Percentiles rank a stretch among this genome's conserved stretches.
Evolutionary conservation across 2,113 vertebrate genomes (phyloP).

Genomic region (Urocolius indicus): DNA sequence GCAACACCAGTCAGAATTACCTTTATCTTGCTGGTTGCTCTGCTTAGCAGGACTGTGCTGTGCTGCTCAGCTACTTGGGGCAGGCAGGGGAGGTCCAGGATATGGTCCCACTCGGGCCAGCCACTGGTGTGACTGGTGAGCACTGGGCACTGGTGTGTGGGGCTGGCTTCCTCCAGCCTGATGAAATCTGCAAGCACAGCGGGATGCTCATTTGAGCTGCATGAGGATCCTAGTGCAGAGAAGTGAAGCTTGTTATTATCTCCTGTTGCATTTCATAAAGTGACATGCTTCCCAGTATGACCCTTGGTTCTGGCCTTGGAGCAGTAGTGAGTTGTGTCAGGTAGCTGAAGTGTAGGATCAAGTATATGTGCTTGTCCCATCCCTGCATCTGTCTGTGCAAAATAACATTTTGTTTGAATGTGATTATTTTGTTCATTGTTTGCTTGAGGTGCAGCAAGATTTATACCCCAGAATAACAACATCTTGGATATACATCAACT

Average conservation of each 20-base stretch:
- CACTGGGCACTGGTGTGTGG: no score
- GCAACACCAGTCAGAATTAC: neutral
- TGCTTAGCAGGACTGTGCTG: no score
- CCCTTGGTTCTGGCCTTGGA: neutral
- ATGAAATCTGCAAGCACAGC: neutral
- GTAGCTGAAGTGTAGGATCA: neutral
- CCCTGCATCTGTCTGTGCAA: fast-evolving
- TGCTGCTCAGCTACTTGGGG: fast-evolving
- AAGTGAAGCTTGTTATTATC: neutral
- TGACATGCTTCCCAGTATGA: fast-evolving
- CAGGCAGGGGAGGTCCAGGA: neutral
- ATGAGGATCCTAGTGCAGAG: neutral
- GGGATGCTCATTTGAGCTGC: neutral
- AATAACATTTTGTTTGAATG: fast-evolving
- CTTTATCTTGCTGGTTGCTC: neutral
- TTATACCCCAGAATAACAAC: neutral
- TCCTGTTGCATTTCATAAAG: neutral
- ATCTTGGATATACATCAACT: neutral
- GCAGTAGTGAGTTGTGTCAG: neutral
- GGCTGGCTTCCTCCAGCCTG: neutral
- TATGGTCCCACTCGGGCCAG: fast-evolving
- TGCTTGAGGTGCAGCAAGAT: neutral
- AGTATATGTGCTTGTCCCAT: neutral
- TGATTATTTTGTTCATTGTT: neutral
- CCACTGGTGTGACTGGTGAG: fast-evolving